Base-by-base conservation (phyloP, 2,888 invertebrate genomes). In the Plebejus argus region DNA sequence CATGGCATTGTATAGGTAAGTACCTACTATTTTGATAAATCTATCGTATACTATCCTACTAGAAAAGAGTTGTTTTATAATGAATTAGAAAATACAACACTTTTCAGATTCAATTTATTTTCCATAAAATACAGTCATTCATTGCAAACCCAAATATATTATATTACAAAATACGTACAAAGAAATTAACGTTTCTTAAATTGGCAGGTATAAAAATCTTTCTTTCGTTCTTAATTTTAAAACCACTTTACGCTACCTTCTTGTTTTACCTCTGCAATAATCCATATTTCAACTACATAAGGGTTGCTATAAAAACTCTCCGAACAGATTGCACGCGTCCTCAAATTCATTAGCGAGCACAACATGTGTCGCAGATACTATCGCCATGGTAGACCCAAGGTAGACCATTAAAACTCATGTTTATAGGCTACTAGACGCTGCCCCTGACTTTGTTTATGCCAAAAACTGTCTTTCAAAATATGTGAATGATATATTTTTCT, bases 321-420 rank as follows among this genome's bases (percentile, higher is more conserved):
- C 5, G 53, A 18, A 53, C 18, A 53, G 53, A 53, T 18, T 53
- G 53, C 53, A 53, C 53, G 78, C 79, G 87, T 86, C 86, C 85
- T 87, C 83, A 84, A 86, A 86, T 86, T 91, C 89, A 92, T 91
- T 92, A 91, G 89, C 83, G 85, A 86, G 84, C 87, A 81, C 86
- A 90, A 92, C 92, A 92, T 91, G 89, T 92, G 92, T 91, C 85
- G 82, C 85, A 83, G 92, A 92, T 92, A 88, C 83, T 83, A 92
- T 92, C 92, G 81, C 81, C 81, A 33, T 82, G 79, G 35, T 82
- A 78, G 70, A 28, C 28, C 15, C 66, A 28, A 12, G 66, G 28
- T 28, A 66, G 85, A 84, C 84, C 84, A 90, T 90, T 89, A 91
- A 89, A 88, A 86, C 85, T 85, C 84, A 87, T 89, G 87, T 92